Conservation (phyloP, 2,888 invertebrate genomes). For the Rhamphomyia laevipes region DNA sequence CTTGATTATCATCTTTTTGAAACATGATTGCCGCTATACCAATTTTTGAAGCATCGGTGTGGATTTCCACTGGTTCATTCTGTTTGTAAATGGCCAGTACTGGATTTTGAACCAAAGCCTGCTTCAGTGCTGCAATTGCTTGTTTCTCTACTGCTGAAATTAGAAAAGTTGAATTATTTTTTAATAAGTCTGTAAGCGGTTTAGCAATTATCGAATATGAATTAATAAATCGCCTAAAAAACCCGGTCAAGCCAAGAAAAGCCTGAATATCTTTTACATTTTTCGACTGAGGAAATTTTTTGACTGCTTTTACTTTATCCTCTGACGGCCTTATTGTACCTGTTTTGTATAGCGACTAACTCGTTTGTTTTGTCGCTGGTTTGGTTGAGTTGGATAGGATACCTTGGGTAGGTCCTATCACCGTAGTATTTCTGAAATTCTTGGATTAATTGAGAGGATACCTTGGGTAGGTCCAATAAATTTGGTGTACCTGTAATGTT, state of each 20-base stretch:
- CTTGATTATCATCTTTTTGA: too few species aligned
- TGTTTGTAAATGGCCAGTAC: constrained; percentile 3
- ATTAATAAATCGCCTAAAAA: constrained; percentile 10
- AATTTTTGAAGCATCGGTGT: constrained; percentile 5
- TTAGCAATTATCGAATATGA: constrained; percentile 9
- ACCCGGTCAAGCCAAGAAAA: too few species aligned
- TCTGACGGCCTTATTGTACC: constrained; percentile 6
- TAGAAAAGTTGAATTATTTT: not conserved
- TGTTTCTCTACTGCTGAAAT: not conserved
- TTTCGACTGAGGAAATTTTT: constrained; percentile 8
- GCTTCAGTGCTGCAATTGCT: not conserved
- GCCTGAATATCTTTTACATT: constrained; percentile 8
- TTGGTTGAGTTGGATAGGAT: too few species aligned
- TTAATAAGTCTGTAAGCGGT: constrained; percentile 9
- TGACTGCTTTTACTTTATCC: not conserved
- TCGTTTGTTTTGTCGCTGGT: too few species aligned
- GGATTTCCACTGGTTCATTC: not conserved
- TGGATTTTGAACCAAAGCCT: not conserved
- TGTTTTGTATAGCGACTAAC: too few species aligned
- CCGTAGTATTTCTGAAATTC: too few species aligned
- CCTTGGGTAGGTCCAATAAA: too few species aligned
- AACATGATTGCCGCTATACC: constrained; percentile 6
- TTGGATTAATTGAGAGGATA: too few species aligned
- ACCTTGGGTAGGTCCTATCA: too few species aligned
- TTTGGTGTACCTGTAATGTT: too few species aligned